phyloP scores from a whole-genome alignment of 1,140 invertebrate genomes.

The Cherax destructor region DNA sequence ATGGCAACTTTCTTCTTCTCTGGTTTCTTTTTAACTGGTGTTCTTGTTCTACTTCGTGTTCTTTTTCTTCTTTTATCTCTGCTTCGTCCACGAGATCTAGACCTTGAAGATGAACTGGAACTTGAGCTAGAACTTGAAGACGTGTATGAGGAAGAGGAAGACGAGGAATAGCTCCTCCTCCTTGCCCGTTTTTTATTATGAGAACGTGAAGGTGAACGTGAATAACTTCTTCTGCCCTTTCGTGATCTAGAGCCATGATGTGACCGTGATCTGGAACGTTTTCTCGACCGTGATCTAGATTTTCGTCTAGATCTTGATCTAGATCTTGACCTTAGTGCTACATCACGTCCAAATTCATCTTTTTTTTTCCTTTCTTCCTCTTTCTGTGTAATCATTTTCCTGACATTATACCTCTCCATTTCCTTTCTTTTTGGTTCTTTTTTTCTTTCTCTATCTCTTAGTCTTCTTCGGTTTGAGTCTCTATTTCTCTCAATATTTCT shows the following conservation, averaged over 20 bases:
- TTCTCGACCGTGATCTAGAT: constrained; percentile 73
- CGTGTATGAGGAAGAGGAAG: constrained; percentile 68
- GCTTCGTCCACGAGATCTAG: constrained; percentile 67
- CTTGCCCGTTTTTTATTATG: constrained; percentile 60
- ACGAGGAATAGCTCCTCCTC: constrained; percentile 69
- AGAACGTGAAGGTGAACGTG: constrained; percentile 66
- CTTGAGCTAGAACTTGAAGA: constrained; percentile 66
- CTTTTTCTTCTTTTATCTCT: constrained; percentile 53
- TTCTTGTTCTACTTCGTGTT: constrained; percentile 42
- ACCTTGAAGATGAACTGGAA: constrained; percentile 71
- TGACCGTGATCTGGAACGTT: constrained; percentile 71
- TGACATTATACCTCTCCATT: constrained; percentile 87
- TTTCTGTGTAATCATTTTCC: constrained; percentile 82
- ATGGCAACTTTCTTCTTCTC: constrained; percentile 44
- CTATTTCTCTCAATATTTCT: constrained; percentile 18
- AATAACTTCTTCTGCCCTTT: constrained; percentile 47
- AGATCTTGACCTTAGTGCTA: constrained; percentile 74
- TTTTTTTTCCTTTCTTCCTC: constrained; percentile 78
- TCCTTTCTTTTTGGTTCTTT: constrained; percentile 78
- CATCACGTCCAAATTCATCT: constrained; percentile 88
- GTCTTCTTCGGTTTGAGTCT: constrained; percentile 22
- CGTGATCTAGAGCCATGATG: constrained; percentile 71
- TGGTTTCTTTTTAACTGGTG: constrained; percentile 58
- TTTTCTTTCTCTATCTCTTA: constrained; percentile 65
- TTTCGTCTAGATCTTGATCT: constrained; percentile 65